Evolutionary conservation across 2,888 invertebrate genomes (phyloP), one percentile per base, ranked within the genome.

Genomic region (Amblyteles armatorius): DNA sequence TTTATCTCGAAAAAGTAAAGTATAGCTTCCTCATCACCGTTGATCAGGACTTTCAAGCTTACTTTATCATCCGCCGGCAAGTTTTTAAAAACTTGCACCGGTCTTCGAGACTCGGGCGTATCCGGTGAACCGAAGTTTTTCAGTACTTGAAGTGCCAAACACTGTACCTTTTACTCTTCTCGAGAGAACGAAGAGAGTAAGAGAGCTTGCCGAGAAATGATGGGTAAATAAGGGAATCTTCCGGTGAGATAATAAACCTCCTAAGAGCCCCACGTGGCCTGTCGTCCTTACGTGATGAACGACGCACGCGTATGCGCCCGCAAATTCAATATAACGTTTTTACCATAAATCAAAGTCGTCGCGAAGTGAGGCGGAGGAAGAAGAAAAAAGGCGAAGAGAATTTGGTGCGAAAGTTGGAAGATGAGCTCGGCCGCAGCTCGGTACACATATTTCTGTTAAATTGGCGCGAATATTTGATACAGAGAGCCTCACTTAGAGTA

Each of bases 221-320:
- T 26, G 74, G 74, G 74, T 65, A 76, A 76, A 76, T 76, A 76
- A 76, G n/a, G 44, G 48, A 76, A 65, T 65, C 16, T 52, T 22
- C 22, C 29, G 52, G 33, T 11, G 40, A 26, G 63, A 52, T 74
- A 63, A 83, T 79, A 79, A 69, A 69, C 55, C 48, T 52, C n/a
- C 26, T n/a, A 13, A 16, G 29, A 50, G 52, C 13, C 26, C 29
- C 52, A 40, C 44, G 36, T n/a, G 50, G 57, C 60, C 63, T 48
- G 63, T 76, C 74, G n/a, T n/a, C n/a, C 52, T 9, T 76, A 55
- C 57, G 63, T 79, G 74, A 79, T 63, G n/a, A 79, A 67, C 72
- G 77, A 67, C 72, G 78, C 48, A 65, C 67, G 57, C 63, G 69
- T 71, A 71, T 72, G 50, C 29, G 44, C 13, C 63, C 16, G 33